Conservation (phyloP, 2,797 vertebrate species). For the Pipistrellus nathusii region DNA sequence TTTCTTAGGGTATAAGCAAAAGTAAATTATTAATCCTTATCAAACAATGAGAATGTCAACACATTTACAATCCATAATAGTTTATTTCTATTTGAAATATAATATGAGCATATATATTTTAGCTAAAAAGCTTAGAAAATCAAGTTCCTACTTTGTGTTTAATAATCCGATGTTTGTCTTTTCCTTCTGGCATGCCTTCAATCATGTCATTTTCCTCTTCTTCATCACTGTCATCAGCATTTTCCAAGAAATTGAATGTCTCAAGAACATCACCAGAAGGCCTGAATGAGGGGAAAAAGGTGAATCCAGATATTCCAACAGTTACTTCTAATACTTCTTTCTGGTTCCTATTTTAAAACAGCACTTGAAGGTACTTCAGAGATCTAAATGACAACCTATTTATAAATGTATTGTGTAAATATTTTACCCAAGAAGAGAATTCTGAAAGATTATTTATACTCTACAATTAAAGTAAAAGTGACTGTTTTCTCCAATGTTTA, state of each 20-base stretch:
- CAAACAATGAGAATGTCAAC: constrained; percentile 1
- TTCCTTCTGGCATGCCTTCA: constrained; percentile 94
- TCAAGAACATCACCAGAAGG: constrained; percentile 97
- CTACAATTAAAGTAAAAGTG: constrained; percentile 8
- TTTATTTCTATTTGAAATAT: constrained; percentile 46
- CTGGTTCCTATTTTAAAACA: constrained; percentile 45
- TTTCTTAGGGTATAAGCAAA: constrained; percentile 30
- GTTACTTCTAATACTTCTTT: constrained; percentile 44
- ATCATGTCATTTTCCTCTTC: constrained; percentile 97
- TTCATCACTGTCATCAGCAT: constrained; percentile 97
- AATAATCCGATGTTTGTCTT: constrained; percentile 94
- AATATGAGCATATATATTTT: background rate
- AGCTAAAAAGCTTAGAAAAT: constrained; percentile 33
- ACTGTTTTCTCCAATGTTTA: constrained; percentile 2
- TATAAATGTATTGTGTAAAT: constrained; percentile 4
- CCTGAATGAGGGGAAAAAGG: constrained; percentile 86
- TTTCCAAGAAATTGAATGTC: constrained; percentile 99
- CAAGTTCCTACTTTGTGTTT: constrained; percentile 94
- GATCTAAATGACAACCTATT: constrained; percentile 21
- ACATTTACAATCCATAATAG: background rate
- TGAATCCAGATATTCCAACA: constrained; percentile 36
- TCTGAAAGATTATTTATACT: constrained; percentile 19
- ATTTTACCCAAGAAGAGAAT: constrained; percentile 9
- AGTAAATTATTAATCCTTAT: constrained; percentile 16
- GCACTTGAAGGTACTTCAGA: constrained; percentile 4